phyloP scores from a whole-genome alignment of 2,797 vertebrate species.

The Phalloptychus januarius region DNA sequence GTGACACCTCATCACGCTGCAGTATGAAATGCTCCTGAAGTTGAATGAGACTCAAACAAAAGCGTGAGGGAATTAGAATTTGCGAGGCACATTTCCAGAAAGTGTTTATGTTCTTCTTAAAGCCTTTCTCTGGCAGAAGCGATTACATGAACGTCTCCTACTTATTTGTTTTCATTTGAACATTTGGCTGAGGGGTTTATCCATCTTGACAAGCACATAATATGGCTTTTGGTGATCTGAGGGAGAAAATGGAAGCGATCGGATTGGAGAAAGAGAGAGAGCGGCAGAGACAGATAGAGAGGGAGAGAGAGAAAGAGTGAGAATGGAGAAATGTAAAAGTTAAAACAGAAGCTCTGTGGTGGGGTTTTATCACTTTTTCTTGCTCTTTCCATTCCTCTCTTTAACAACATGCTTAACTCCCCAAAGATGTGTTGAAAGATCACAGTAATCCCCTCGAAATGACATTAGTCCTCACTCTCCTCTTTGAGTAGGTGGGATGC shows the following conservation, averaged over 20 bases:
- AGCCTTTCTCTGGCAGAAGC: slow-evolving; percentile 85
- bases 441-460: slow-evolving; percentile 86
- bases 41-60: slow-evolving; percentile 84
- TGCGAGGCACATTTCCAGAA: slow-evolving; percentile 82
- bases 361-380: slow-evolving; percentile 75
- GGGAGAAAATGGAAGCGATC: slow-evolving; percentile 72
- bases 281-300: slow-evolving; percentile 57
- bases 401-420: slow-evolving; percentile 79
- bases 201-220: slow-evolving; percentile 85
- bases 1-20: slow-evolving; percentile 79
- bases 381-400: slow-evolving; percentile 68
- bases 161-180: slow-evolving; percentile 83
- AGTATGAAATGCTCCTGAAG: slow-evolving; percentile 81
- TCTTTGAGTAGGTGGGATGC: slow-evolving; percentile 84
- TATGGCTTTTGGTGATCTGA: slow-evolving; percentile 79
- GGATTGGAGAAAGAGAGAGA: slow-evolving; percentile 63
- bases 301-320: slow-evolving; percentile 71
- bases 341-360: slow-evolving; percentile 75
- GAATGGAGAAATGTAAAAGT: slow-evolving; percentile 75
- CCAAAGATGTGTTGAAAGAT: slow-evolving; percentile 83
- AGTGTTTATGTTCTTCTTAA: slow-evolving; percentile 84
- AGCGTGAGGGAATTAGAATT: slow-evolving; percentile 81
- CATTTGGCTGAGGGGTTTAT: slow-evolving; percentile 84
- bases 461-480: slow-evolving; percentile 84
- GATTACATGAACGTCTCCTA: slow-evolving; percentile 85